Conservation (phyloP, 2,888 invertebrate species). For the Zygaena filipendulae region DNA sequence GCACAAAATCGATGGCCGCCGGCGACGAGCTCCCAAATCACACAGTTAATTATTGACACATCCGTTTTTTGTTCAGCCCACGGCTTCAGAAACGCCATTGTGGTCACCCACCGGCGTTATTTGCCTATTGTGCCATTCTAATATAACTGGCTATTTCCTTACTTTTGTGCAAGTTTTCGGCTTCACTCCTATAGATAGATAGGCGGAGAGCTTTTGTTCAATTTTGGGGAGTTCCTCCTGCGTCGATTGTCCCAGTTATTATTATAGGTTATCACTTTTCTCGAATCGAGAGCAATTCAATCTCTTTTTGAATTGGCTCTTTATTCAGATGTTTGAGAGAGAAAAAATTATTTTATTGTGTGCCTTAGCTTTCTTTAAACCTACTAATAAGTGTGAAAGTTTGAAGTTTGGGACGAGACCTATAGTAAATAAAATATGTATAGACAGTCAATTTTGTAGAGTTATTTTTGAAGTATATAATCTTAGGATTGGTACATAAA, state of each 20-base stretch:
- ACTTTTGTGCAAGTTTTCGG: constrained; percentile 37
- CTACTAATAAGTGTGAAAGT: no score
- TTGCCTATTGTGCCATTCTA: constrained; percentile 31
- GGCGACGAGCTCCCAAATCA: constrained; percentile 49
- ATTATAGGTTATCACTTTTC: constrained; percentile 38
- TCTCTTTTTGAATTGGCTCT: no score
- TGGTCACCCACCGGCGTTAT: constrained; percentile 44
- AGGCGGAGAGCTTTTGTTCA: constrained; percentile 27
- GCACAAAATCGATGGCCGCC: constrained; percentile 47
- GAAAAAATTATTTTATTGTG: no score
- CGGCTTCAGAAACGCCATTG: constrained; percentile 33
- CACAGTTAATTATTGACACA: constrained; percentile 67
- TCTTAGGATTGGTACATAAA: no score
- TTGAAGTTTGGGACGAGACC: no score
- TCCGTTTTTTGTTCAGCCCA: constrained; percentile 52
- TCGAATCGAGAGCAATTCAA: no score
- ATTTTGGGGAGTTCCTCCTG: constrained; percentile 16
- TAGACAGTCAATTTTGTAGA: no score
- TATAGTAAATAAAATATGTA: no score
- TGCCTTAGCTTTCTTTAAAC: no score
- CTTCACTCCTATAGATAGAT: constrained; percentile 15
- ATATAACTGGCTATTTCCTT: constrained; percentile 54
- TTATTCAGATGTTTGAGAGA: no score
- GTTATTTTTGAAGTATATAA: no score
- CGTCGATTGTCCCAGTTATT: constrained; percentile 29